Evolutionary conservation across 1,140 invertebrate species (phyloP).

Genomic region (Archivesica marissinica): DNA sequence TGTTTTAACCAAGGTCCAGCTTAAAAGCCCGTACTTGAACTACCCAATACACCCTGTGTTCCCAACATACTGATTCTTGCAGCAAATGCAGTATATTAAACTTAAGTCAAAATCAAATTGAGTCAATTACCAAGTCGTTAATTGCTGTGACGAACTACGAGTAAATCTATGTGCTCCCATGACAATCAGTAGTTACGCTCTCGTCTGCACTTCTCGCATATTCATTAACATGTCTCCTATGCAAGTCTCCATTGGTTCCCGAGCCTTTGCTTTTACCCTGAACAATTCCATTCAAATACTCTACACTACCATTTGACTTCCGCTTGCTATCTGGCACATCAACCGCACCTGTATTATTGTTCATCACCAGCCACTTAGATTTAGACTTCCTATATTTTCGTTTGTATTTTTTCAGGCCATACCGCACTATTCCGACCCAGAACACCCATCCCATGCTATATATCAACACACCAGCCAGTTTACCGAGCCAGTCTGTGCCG

Average conservation of each 20-base stretch:
- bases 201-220: background rate
- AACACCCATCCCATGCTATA: slow-evolving; percentile 81
- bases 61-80: too few relatives aligned
- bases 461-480: slow-evolving; percentile 73
- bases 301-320: background rate
- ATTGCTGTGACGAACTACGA: too few relatives aligned
- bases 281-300: background rate
- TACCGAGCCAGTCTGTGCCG: slow-evolving; percentile 75
- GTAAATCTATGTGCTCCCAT: too few relatives aligned
- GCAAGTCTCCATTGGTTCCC: slow-evolving; percentile 1
- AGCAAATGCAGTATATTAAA: too few relatives aligned
- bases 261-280: slow-evolving; percentile 2
- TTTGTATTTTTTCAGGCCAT: slow-evolving; percentile 77
- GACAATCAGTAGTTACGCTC: too few relatives aligned
- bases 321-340: background rate
- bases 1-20: too few relatives aligned
- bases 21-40: too few relatives aligned
- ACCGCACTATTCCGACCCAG: slow-evolving; percentile 79
- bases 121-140: too few relatives aligned
- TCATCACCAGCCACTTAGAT: background rate
- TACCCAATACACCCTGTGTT: too few relatives aligned
- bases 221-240: slow-evolving; percentile 10
- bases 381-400: slow-evolving; percentile 64
- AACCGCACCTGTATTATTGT: slow-evolving; percentile 10
- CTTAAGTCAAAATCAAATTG: too few relatives aligned